Conservation (phyloP, 1,140 invertebrate genomes). For the Leptinotarsa texana region DNA sequence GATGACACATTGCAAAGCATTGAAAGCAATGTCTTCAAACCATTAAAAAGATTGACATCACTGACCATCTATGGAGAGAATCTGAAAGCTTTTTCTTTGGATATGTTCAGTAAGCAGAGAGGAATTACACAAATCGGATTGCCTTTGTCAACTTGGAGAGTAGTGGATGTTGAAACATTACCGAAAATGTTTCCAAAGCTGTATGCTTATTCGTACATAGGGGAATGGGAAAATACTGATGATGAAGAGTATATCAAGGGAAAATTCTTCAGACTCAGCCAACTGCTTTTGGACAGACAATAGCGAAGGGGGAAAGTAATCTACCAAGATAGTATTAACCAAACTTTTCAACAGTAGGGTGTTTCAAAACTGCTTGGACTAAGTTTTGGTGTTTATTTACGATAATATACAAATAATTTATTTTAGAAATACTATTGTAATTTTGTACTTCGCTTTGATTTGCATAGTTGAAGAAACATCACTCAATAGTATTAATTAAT, state of each 20-base stretch:
- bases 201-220: conserved; percentile 9
- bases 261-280: neutral
- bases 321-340: too few relatives aligned
- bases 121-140: conserved; percentile 4
- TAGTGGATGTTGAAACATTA: neutral
- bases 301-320: too few relatives aligned
- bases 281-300: neutral
- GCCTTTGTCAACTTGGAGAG: conserved; percentile 4
- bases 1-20: neutral
- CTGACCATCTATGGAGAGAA: conserved; percentile 11
- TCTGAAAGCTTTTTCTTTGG: neutral
- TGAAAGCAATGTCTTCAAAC: neutral
- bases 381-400: too few relatives aligned
- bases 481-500: too few relatives aligned
- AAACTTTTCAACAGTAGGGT: too few relatives aligned
- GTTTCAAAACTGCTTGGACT: too few relatives aligned
- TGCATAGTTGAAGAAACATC: too few relatives aligned
- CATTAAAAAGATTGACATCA: neutral
- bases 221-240: conserved; percentile 10
- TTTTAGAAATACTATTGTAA: too few relatives aligned
- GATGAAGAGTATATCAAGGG: conserved; percentile 1
- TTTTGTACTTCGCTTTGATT: too few relatives aligned
- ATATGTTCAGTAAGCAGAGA: conserved; percentile 4
- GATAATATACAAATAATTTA: too few relatives aligned
- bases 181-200: neutral